These are phyloP conservation scores for Antidorcas marsupialis DNA, from an alignment of 2,113 vertebrate species.

Conservation along the genomic window DNA sequence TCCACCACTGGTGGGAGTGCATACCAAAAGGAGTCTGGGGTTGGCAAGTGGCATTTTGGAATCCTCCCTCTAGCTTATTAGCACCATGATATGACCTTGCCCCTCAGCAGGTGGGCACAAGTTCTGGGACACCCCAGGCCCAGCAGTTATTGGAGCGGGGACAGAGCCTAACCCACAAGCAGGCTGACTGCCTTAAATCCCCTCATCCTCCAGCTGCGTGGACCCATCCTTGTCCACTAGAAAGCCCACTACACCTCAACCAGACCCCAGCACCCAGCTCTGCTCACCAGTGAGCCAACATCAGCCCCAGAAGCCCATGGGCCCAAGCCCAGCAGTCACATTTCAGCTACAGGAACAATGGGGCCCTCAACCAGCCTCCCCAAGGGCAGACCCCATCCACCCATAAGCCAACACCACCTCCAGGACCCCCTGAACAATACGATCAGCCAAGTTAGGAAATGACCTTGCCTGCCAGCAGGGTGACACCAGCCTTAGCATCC, in stretches of 20 bases:
- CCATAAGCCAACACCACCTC: not conserved
- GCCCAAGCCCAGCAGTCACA: not conserved
- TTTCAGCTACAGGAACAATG: not conserved
- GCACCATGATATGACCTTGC: not conserved
- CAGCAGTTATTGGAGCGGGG: not conserved
- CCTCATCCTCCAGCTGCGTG: not conserved
- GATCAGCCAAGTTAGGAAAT: not conserved
- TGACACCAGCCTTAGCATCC: not conserved
- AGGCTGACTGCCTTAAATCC: not conserved
- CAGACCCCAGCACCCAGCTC: not conserved
- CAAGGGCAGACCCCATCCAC: not conserved
- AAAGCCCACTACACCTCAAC: not conserved
- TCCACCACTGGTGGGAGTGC: not conserved
- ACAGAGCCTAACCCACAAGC: not conserved
- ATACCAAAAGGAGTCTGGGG: not conserved
- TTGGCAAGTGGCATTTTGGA: not conserved
- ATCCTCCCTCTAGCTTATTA: not conserved
- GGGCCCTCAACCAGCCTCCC: not conserved
- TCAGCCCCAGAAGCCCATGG: not conserved
- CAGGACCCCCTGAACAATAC: not conserved
- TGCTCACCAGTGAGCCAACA: not conserved
- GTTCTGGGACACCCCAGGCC: not conserved
- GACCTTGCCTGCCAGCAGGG: not conserved
- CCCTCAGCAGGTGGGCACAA: not conserved
- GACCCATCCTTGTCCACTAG: not conserved